Conservation (phyloP, 2,888 invertebrate genomes). For the Eilema sororculum region DNA sequence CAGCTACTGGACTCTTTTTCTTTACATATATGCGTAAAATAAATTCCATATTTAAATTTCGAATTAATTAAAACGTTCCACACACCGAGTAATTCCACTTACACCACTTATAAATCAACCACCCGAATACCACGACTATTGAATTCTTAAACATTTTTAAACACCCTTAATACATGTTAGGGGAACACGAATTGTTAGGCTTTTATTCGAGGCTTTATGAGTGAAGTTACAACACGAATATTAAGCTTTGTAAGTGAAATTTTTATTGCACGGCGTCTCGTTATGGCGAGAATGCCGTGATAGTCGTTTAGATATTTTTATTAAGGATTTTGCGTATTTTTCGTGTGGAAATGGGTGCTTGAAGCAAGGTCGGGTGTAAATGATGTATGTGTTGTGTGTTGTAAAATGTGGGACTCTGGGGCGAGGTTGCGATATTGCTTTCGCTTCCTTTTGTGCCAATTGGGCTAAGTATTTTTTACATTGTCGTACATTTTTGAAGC, state of each 20-base stretch:
- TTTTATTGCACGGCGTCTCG: slow-evolving; percentile 52
- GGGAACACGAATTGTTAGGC: slow-evolving; percentile 51
- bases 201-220: slow-evolving; percentile 55
- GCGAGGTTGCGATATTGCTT: slow-evolving; percentile 8
- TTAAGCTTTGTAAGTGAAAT: slow-evolving; percentile 53
- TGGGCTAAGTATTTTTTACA: not conserved
- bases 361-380: slow-evolving; percentile 22
- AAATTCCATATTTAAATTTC: slow-evolving; percentile 1
- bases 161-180: slow-evolving; percentile 41
- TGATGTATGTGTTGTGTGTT: slow-evolving; percentile 21
- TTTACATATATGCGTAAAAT: not conserved
- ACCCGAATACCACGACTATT: slow-evolving; percentile 30
- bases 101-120: slow-evolving; percentile 24
- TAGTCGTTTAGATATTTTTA: slow-evolving; percentile 36
- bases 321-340: slow-evolving; percentile 28
- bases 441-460: slow-evolving; percentile 5
- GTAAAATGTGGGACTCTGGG: slow-evolving; percentile 10
- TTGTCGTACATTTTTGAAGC: not conserved
- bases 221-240: slow-evolving; percentile 47
- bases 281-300: slow-evolving; percentile 43
- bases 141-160: slow-evolving; percentile 56
- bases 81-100: slow-evolving; percentile 13
- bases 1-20: too few relatives aligned
- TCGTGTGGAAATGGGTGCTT: slow-evolving; percentile 25
- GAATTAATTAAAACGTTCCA: not conserved